phyloP scores from a whole-genome alignment of 2,888 invertebrate genomes.

The Drosophila niveifrons region DNA sequence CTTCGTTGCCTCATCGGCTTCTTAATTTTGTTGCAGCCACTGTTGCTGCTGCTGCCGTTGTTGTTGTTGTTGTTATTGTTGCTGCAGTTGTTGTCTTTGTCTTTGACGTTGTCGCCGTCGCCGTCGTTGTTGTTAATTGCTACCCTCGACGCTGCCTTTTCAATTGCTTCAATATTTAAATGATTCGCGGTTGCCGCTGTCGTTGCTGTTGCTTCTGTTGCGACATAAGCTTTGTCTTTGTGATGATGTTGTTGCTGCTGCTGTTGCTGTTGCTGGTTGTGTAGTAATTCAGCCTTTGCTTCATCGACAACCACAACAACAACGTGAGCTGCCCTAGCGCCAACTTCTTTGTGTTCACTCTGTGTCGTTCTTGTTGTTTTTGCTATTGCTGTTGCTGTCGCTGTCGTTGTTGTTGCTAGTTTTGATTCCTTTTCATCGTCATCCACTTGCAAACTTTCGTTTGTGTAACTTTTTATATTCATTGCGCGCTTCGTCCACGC shows the following conservation, averaged over 20 bases:
- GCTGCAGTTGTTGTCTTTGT: slow-evolving; percentile 24
- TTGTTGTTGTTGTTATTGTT: slow-evolving; percentile 20
- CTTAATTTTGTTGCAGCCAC: slow-evolving; percentile 68
- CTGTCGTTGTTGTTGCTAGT: slow-evolving; percentile 9
- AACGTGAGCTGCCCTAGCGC: slow-evolving; percentile 20
- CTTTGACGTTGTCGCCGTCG: slow-evolving; percentile 12
- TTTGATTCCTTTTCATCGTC: slow-evolving; percentile 41
- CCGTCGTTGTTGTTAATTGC: slow-evolving; percentile 61
- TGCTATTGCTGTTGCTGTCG: slow-evolving; percentile 1
- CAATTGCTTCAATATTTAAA: slow-evolving; percentile 75
- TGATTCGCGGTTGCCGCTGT: slow-evolving; percentile 50
- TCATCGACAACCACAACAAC: slow-evolving; percentile 37
- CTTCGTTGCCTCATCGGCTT: slow-evolving; percentile 53
- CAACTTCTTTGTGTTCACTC: slow-evolving; percentile 36
- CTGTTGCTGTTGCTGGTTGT: slow-evolving; percentile 10
- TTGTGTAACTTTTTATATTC: slow-evolving; percentile 57
- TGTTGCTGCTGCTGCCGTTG: slow-evolving; percentile 29
- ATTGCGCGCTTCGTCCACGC: slow-evolving; percentile 42
- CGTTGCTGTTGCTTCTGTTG: slow-evolving; percentile 46
- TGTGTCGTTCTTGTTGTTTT: slow-evolving; percentile 19
- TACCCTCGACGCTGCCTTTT: slow-evolving; percentile 56
- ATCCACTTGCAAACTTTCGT: slow-evolving; percentile 59
- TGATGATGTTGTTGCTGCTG: slow-evolving; percentile 12
- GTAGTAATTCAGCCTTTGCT: slow-evolving; percentile 11
- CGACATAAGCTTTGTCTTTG: slow-evolving; percentile 9